Percentiles rank a stretch among this genome's conserved stretches.
phyloP scores from a whole-genome alignment of 2,888 invertebrate genomes.

The Oxyteleia sp. region DNA sequence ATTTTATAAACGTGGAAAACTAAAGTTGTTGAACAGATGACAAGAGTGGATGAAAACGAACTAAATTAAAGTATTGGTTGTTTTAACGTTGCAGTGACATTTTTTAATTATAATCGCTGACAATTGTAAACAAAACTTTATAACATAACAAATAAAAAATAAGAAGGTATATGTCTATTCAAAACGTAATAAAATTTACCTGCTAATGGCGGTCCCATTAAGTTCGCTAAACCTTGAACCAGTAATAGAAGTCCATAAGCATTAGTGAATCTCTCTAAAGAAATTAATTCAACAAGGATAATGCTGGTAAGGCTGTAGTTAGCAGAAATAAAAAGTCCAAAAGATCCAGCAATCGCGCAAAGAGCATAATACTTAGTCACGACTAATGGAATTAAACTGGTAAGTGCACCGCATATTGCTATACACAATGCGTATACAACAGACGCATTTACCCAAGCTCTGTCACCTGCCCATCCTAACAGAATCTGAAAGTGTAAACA shows the following conservation, averaged over 20 bases:
- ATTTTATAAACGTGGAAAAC: too few species aligned
- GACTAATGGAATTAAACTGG: slow-evolving; percentile 91
- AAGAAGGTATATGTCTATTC: too few species aligned
- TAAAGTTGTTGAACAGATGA: too few species aligned
- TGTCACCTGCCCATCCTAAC: slow-evolving; percentile 96
- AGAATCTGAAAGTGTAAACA: slow-evolving; percentile 89
- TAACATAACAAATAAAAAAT: too few species aligned
- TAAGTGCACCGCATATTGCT: slow-evolving; percentile 91
- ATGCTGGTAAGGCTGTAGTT: slow-evolving; percentile 97
- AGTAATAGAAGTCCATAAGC: slow-evolving; percentile 96
- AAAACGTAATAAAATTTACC: slow-evolving; percentile 91
- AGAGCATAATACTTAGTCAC: slow-evolving; percentile 89
- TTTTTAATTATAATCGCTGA: too few species aligned
- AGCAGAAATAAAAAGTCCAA: slow-evolving; percentile 96
- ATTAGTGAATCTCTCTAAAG: slow-evolving; percentile 96
- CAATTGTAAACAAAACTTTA: too few species aligned
- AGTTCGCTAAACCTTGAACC: slow-evolving; percentile 96
- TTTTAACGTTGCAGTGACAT: too few species aligned
- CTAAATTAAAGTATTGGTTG: too few species aligned
- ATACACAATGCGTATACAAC: slow-evolving; percentile 95
- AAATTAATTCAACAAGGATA: slow-evolving; percentile 95
- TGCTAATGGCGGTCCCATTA: slow-evolving; percentile 96
- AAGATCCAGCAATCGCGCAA: slow-evolving; percentile 91
- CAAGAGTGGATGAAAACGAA: too few species aligned
- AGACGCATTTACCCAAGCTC: slow-evolving; percentile 92